Percentiles rank a stretch among this genome's conserved stretches.
Evolutionary conservation across 2,113 vertebrate species (phyloP).

Genomic region (Passer domesticus): DNA sequence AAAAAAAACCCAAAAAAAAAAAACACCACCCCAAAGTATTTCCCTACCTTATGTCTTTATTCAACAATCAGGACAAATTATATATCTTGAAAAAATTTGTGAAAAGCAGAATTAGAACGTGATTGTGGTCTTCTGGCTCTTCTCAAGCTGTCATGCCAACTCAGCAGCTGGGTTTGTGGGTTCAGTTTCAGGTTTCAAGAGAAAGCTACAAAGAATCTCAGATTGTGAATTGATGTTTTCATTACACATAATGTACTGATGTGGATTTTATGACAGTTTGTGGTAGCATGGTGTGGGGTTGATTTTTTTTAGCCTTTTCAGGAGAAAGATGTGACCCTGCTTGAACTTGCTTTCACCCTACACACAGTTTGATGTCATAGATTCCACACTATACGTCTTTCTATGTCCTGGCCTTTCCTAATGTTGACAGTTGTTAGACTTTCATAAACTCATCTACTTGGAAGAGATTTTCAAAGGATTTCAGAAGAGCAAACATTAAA

Average conservation of each 20-base stretch:
- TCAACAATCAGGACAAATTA: neutral
- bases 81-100: neutral
- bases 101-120: neutral
- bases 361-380: neutral
- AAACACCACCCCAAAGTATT: neutral
- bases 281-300: neutral
- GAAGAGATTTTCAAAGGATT: neutral
- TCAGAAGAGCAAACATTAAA: neutral
- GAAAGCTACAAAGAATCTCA: neutral
- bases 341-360: neutral
- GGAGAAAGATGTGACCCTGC: neutral
- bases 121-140: neutral
- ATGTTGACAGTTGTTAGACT: neutral
- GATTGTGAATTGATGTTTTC: neutral
- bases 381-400: neutral
- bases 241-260: neutral
- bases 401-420: neutral
- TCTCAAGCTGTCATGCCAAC: neutral
- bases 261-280: neutral
- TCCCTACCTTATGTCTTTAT: neutral
- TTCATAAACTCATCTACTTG: neutral
- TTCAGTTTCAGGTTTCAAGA: neutral
- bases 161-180: neutral
- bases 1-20: neutral
- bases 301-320: neutral